Conservation (phyloP, 2,113 vertebrate genomes). For the Aldabrachelys gigantea region DNA sequence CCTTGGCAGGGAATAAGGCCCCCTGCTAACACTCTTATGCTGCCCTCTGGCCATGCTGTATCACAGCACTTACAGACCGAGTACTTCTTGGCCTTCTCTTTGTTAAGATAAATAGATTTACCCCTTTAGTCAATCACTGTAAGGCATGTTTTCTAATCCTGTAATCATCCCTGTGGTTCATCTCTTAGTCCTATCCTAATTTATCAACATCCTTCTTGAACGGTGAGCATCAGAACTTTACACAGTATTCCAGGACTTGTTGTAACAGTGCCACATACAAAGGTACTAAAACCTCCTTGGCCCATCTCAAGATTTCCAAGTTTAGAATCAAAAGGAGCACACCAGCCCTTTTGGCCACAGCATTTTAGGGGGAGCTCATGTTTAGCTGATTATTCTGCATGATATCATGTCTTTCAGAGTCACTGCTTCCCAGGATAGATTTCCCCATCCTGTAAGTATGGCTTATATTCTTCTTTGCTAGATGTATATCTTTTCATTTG, state of each 20-base stretch:
- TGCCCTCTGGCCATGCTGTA: too few relatives aligned
- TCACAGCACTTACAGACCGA: neutral
- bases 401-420: neutral
- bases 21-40: too few relatives aligned
- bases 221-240: neutral
- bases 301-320: neutral
- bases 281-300: neutral
- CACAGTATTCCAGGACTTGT: neutral
- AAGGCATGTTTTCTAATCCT: neutral
- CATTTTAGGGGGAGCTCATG: neutral
- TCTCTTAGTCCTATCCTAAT: neutral
- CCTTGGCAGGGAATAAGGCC: too few relatives aligned
- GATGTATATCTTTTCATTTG: neutral
- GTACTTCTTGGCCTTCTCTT: neutral
- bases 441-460: neutral
- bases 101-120: neutral
- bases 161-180: neutral
- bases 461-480: neutral
- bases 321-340: neutral
- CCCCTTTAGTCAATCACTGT: neutral
- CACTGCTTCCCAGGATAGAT: neutral
- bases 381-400: neutral
- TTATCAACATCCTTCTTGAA: neutral
- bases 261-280: neutral
- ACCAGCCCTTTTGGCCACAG: neutral